Conservation (phyloP, 2,113 vertebrate species). For the Otocyon megalotis region DNA sequence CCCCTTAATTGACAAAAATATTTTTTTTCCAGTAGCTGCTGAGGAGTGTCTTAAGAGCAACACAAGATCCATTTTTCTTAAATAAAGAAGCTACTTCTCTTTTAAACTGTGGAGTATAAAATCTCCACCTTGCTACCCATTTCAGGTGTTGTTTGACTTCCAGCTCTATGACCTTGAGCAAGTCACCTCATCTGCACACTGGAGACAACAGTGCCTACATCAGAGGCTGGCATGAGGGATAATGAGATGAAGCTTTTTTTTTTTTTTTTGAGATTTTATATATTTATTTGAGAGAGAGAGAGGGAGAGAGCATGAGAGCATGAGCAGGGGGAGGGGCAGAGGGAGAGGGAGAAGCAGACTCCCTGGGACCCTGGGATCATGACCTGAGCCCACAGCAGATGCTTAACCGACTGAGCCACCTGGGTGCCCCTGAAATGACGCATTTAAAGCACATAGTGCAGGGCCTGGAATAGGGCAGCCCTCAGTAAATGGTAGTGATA, state of each 20-base stretch:
- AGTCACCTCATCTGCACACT: neutral
- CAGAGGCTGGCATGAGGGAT: neutral
- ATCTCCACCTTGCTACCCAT: neutral
- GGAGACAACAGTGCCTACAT: neutral
- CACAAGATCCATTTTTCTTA: neutral
- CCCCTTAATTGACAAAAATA: neutral
- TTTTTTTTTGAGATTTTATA: no score
- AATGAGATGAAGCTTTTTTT: neutral
- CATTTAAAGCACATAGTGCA: neutral
- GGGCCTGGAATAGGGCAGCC: neutral
- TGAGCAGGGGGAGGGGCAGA: no score
- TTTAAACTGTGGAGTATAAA: neutral
- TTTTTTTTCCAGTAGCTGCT: neutral
- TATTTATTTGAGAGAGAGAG: no score
- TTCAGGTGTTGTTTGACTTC: neutral
- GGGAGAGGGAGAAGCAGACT: no score
- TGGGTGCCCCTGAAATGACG: neutral
- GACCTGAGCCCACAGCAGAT: no score
- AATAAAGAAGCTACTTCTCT: neutral
- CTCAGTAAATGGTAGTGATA: neutral
- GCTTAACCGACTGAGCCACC: no score
- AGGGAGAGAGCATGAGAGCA: no score
- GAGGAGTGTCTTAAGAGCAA: constrained; percentile 19
- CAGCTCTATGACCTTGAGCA: neutral
- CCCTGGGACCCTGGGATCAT: no score